Evolutionary conservation across 1,140 invertebrate species (phyloP).

Genomic region (Pentalonia nigronervosa): DNA sequence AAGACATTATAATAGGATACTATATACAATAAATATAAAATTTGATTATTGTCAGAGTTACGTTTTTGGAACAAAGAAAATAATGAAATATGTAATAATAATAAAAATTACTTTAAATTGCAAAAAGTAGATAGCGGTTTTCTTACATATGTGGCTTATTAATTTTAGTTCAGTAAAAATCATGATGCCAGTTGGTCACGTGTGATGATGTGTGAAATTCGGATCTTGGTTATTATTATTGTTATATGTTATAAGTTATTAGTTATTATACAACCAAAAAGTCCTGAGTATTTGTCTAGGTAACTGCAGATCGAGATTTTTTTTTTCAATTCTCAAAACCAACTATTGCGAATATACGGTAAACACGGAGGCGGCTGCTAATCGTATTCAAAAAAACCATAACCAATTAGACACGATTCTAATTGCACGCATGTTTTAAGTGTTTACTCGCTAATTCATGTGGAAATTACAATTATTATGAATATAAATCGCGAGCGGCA

Average conservation of each 20-base stretch:
- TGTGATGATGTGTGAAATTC: neutral
- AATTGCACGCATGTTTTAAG: neutral
- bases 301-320: neutral
- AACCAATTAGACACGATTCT: neutral
- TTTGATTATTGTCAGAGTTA: neutral
- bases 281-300: neutral
- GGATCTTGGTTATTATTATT: neutral
- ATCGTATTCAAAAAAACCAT: neutral
- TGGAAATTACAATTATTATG: neutral
- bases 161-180: neutral
- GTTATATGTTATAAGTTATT: too few relatives aligned
- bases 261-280: neutral
- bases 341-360: neutral
- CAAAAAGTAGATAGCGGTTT: neutral
- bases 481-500: neutral
- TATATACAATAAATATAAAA: neutral
- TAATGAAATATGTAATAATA: neutral
- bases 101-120: neutral
- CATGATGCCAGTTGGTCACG: neutral
- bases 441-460: neutral
- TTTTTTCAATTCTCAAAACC: neutral
- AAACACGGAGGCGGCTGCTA: neutral
- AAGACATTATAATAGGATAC: neutral
- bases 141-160: neutral
- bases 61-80: neutral